A percentile compares a stretch with the other conserved stretches of the same genome.
These are phyloP conservation scores for Sclerurus mexicanus DNA, from an alignment of 2,113 vertebrate genomes.

Conservation along the genomic window DNA sequence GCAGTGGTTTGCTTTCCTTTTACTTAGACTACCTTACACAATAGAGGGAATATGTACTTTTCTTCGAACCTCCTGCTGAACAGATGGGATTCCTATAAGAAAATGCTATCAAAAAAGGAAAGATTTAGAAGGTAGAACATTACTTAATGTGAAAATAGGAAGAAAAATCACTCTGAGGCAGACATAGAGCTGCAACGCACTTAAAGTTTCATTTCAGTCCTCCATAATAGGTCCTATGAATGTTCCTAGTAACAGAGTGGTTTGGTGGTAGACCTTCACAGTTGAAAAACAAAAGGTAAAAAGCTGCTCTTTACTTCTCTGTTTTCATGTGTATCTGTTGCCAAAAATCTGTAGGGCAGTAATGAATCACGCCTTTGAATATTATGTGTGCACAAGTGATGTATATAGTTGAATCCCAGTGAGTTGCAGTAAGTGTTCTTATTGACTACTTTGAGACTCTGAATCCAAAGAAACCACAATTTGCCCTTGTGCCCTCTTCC, in stretches of 20 bases:
- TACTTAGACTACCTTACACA: not conserved
- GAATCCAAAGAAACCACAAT: not conserved
- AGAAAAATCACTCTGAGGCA: not conserved
- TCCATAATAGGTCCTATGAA: not conserved
- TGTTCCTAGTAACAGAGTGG: not conserved
- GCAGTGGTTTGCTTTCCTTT: not conserved
- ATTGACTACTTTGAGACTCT: not conserved
- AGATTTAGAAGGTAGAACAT: not conserved
- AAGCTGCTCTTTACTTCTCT: not conserved
- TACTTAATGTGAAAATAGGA: not conserved
- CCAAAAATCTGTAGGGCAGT: not conserved
- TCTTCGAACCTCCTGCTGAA: not conserved
- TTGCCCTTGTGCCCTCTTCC: not conserved
- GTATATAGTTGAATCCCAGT: not conserved
- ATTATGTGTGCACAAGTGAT: not conserved
- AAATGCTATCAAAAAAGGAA: not conserved
- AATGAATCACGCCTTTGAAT: not conserved
- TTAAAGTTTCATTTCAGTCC: not conserved
- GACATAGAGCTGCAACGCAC: not conserved
- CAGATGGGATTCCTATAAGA: not conserved
- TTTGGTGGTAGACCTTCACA: not conserved
- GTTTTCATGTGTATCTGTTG: not conserved
- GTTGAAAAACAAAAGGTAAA: not conserved
- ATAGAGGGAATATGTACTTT: not conserved
- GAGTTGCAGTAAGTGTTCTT: not conserved